Evolutionary conservation across 2,888 invertebrate genomes (phyloP).

Genomic region (Saturnia japonica): DNA sequence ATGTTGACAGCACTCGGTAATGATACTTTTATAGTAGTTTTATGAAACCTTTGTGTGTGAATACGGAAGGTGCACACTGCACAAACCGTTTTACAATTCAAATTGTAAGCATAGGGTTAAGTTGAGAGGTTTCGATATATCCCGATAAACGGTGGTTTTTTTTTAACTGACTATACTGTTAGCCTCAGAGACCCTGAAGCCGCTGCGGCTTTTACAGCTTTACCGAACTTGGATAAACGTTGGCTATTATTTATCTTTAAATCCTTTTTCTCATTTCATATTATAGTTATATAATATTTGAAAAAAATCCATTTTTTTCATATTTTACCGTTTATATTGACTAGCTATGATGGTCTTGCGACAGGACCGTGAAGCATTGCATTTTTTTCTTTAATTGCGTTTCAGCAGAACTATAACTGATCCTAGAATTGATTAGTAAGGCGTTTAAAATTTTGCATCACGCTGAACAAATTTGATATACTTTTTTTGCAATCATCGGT

Average conservation of each 20-base stretch:
- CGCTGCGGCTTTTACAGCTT: too few species aligned
- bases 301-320: too few species aligned
- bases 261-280: too few species aligned
- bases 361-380: neutral
- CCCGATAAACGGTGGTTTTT: neutral
- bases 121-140: neutral
- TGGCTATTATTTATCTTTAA: too few species aligned
- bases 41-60: slow-evolving; percentile 46
- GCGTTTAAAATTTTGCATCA: slow-evolving; percentile 11
- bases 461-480: slow-evolving; percentile 4
- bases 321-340: too few species aligned
- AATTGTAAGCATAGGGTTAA: neutral
- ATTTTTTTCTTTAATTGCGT: slow-evolving; percentile 2
- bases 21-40: slow-evolving; percentile 45
- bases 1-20: slow-evolving; percentile 26
- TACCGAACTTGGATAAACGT: too few species aligned
- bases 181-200: too few species aligned
- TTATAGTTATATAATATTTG: too few species aligned
- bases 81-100: slow-evolving; percentile 6
- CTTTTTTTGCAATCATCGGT: slow-evolving; percentile 5
- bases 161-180: too few species aligned
- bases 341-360: neutral
- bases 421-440: slow-evolving; percentile 10
- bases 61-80: slow-evolving; percentile 24
- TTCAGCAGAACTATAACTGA: neutral